Evolutionary conservation across 53 echinoderm and acorn worm genomes (phyloP), one percentile per base, ranked within the genome.

Genomic region (Antedon mediterranea): DNA sequence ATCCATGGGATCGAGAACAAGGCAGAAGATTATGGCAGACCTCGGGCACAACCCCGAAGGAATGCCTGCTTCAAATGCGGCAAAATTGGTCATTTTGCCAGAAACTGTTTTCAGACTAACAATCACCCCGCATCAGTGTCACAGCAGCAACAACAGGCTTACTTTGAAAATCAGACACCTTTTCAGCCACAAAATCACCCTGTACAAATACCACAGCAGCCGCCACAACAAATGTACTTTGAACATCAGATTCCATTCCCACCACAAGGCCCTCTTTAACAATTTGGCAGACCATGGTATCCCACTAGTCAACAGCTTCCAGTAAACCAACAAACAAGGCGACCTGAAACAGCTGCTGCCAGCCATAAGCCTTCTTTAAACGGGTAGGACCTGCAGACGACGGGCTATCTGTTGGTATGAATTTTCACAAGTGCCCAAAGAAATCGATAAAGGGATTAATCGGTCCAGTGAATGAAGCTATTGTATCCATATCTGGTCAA

Each of bases 341-440:
- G n/a, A n/a, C 7, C 74, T 13, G 74, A 14, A 3, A 7, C 29
- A n/a, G n/a, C n/a, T n/a, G n/a, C 33, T 31, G 1, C 74, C 74
- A 74, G 28, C 7, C 7, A 15, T 74, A 74, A 74, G 15, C 31
- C 7, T 31, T 30, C 31, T 31, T 74, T 32, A 74, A 74, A 74
- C 30, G 31, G 33, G 13, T 31, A 74, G 31, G 29, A 74, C 74
- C 30, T 32, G 7, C 74, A 74, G 74, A 74, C 29, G 74, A 74
- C 15, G 74, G 74, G 74, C 30, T 28, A 74, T 74, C 74, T 74
- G 74, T 74, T 31, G 30, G 74, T 74, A 32, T 74, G 33, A 32
- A 32, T 32, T 28, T 74, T 13, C 23, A 72, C 30, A 28, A 30
- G 31, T 9, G 74, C 74, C 74, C 74, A 32, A 15, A 57, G 57